Evolutionary conservation across 1,140 invertebrate species (phyloP), one percentile per base, ranked within the genome.

Genomic region (Lepidurus couesii): DNA sequence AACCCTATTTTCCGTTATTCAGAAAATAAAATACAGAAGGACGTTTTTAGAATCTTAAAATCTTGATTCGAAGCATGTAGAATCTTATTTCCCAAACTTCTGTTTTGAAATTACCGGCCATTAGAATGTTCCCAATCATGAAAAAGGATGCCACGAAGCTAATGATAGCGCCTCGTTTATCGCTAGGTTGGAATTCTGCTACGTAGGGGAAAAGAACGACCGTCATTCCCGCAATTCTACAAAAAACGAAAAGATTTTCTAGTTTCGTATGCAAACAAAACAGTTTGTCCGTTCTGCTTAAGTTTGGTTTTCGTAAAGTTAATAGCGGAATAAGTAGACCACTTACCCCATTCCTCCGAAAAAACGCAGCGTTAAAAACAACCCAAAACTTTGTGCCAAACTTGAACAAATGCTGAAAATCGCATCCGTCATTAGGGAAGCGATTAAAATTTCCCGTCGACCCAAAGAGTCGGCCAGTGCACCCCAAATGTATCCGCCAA

Each of bases 401-500:
- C 85, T 85, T 1, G 87, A 86, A 7, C 82, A 79, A 11, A 86
- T 80, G 10, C 84, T 86, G 73, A 85, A 86, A 0, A 88, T 75
- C 34, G 84, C 86, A 82, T 88, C 88, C 21, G 86, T 81, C 0
- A 85, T 80, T 24, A 88, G 82, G 8, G 87, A 86, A 26, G 83
- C 83, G 34, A 87, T 80, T 44, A 88, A 81, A 10, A 85, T 82
- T 0, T 81, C 78, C n/a, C 85, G 80, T 3, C 87, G 82, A 0
- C 87, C 87, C n/a, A 83, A 81, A 16, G 83, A 82, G 81, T 88
- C 87, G 10, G 86, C 86, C 75, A 88, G 80, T 7, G 83, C 84
- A 7, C 87, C 87, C 87, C 87, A 88, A 8, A 87, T 80, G 79
- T 86, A 85, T 1, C 86, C 86, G 42, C 87, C 87, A 44, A 87